phyloP scores from a whole-genome alignment of 1,140 invertebrate genomes.

The Lethrus apterus region DNA sequence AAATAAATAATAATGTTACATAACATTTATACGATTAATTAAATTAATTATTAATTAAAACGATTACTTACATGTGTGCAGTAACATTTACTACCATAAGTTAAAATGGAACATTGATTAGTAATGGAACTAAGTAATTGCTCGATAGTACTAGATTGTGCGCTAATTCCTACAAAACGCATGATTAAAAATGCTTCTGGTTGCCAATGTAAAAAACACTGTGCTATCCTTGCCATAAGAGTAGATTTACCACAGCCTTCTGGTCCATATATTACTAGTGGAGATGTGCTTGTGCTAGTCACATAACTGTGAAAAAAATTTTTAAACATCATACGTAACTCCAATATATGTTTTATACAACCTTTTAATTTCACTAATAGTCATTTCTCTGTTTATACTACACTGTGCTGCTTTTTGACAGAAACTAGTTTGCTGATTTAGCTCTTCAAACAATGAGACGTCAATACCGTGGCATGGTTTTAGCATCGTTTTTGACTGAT shows the following conservation, averaged over 20 bases:
- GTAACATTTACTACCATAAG: conserved; percentile 50
- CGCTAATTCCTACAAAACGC: conserved; percentile 59
- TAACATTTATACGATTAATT: no score
- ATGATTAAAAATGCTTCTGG: conserved; percentile 53
- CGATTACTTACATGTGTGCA: conserved; percentile 52
- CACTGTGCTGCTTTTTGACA: conserved; percentile 57
- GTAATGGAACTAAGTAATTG: conserved; percentile 58
- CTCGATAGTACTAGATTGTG: conserved; percentile 57
- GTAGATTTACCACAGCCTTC: conserved; percentile 76
- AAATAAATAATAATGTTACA: no score
- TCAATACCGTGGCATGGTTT: conserved; percentile 46
- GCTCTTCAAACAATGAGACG: conserved; percentile 54
- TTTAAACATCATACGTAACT: conserved; percentile 3
- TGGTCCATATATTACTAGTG: conserved; percentile 67
- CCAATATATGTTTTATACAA: conserved; percentile 35
- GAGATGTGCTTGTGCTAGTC: conserved; percentile 49
- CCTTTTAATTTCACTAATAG: conserved; percentile 58
- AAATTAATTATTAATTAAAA: conserved; percentile 3
- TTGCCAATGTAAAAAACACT: conserved; percentile 58
- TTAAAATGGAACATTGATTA: conserved; percentile 57
- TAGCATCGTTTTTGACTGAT: conserved; percentile 37
- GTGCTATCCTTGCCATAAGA: conserved; percentile 61
- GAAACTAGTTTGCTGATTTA: conserved; percentile 58
- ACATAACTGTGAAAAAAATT: conserved; percentile 52
- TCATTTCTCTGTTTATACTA: conserved; percentile 53